Evolutionary conservation across 2,888 invertebrate genomes (phyloP), one percentile per base, ranked within the genome.

Genomic region (Sericinus montela): DNA sequence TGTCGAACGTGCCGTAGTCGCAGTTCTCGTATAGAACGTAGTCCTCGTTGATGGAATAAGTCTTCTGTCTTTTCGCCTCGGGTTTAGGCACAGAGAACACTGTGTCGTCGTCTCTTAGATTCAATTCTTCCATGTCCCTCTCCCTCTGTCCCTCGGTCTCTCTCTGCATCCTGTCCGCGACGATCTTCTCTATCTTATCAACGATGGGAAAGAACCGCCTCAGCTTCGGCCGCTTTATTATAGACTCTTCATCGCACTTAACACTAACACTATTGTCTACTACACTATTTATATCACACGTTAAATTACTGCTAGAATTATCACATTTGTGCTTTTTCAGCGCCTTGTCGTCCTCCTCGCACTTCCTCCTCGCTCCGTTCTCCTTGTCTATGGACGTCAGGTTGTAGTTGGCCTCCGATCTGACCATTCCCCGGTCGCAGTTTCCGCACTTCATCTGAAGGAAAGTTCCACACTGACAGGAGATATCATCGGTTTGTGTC

Each of bases 251-350:
- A 48, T 60, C 70, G 53, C 60, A 67, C 57, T 62, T 57, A 62
- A 58, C 57, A 63, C 65, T 67, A 49, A 56, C 53, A 61, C 59
- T 62, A 64, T 56, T 59, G 57, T 62, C 58, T 66, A 75, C 62
- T 73, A 61, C 67, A 72, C 57, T 66, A 62, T 58, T 63, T 67
- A 71, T 79, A 75, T 77, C 76, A 77, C 80, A 74, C 70, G 60
- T 69, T 65, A 63, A 54, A 65, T 66, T 73, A 72, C 61, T 67
- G 63, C 67, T 72, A 72, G 66, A 63, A 73, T 75, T 87, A 87
- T 88, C 88, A 87, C 87, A 88, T 82, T 88, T 87, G 63, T 72
- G 83, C 80, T 87, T 87, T 61, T 85, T 82, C 54, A 76, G 63
- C 62, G 71, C 64, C 51, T 75, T 79, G 8, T 69, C 75, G 30